A percentile compares a stretch with the other conserved stretches of the same genome.
Conservation (phyloP, 2,888 invertebrate genomes). For the Drosophila merina region DNA sequence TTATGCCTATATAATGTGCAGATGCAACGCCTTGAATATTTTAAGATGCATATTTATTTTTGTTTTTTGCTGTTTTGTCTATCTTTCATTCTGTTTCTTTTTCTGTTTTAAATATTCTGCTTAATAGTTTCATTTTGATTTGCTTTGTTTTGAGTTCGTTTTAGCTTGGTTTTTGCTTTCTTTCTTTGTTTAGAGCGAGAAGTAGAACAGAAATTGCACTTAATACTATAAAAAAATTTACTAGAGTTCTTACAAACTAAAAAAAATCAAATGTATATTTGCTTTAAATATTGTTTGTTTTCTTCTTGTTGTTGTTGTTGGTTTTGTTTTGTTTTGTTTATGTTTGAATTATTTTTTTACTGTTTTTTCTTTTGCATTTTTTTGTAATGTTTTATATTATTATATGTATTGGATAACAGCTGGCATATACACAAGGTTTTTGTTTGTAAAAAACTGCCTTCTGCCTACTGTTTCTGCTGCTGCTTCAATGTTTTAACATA, state of each 20-base stretch:
- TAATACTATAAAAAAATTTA: conserved; percentile 82
- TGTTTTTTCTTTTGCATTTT: conserved; percentile 44
- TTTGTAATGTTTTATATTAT: conserved; percentile 30
- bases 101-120: conserved; percentile 31
- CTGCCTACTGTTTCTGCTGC: conserved; percentile 5
- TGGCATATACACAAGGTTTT: conserved; percentile 28
- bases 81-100: conserved; percentile 19
- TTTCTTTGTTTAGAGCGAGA: conserved; percentile 69
- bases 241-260: conserved; percentile 80
- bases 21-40: conserved; percentile 61
- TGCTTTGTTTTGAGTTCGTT: conserved; percentile 28
- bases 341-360: conserved; percentile 41
- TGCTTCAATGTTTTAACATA: conserved; percentile 59
- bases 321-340: conserved; percentile 36
- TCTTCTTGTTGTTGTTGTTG: conserved; percentile 13
- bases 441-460: conserved; percentile 40
- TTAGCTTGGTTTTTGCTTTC: conserved; percentile 45
- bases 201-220: conserved; percentile 74
- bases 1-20: conserved; percentile 45
- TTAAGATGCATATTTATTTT: conserved; percentile 52
- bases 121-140: conserved; percentile 34
- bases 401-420: conserved; percentile 30
- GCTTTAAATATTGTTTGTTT: conserved; percentile 64
- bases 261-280: conserved; percentile 81
- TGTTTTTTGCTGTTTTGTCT: conserved; percentile 47